phyloP scores from a whole-genome alignment of 2,888 invertebrate species.

The Sarcophaga rosellei region DNA sequence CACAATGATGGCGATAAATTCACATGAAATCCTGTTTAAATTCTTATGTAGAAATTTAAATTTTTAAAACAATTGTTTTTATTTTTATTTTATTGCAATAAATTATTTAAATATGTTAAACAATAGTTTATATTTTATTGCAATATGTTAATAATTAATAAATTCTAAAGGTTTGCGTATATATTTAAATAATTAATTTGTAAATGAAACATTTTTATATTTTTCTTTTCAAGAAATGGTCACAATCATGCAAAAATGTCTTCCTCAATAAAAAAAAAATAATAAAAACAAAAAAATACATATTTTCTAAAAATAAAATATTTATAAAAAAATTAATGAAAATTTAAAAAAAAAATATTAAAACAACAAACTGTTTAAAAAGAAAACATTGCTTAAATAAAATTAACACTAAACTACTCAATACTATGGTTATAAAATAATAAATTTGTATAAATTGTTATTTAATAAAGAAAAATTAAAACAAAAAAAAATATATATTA shows the following conservation, averaged over 20 bases:
- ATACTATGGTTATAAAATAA: constrained; percentile 13
- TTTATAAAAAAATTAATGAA: not conserved
- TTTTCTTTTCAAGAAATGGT: constrained; percentile 71
- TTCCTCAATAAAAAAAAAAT: constrained; percentile 71
- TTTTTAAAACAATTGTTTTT: too few species aligned
- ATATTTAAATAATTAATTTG: not conserved
- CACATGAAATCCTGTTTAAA: too few species aligned
- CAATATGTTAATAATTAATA: too few species aligned
- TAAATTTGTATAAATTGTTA: constrained; percentile 61
- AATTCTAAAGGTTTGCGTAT: too few species aligned
- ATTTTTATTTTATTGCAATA: too few species aligned
- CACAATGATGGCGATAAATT: too few species aligned
- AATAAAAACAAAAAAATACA: constrained; percentile 22
- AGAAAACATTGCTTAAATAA: constrained; percentile 25
- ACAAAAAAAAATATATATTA: not conserved
- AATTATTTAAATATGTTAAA: too few species aligned
- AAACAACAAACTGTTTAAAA: constrained; percentile 29
- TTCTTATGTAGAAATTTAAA: too few species aligned
- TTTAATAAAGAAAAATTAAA: constrained; percentile 7
- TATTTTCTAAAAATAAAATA: constrained; percentile 38
- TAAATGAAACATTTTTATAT: not conserved
- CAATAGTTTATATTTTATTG: too few species aligned
- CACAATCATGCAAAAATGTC: constrained; percentile 78
- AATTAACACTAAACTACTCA: constrained; percentile 7
- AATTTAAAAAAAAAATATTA: constrained; percentile 7